A percentile compares a stretch with the other conserved stretches of the same genome.
Conservation (phyloP, 2,888 invertebrate species). For the Caenorhabditis wallacei region DNA sequence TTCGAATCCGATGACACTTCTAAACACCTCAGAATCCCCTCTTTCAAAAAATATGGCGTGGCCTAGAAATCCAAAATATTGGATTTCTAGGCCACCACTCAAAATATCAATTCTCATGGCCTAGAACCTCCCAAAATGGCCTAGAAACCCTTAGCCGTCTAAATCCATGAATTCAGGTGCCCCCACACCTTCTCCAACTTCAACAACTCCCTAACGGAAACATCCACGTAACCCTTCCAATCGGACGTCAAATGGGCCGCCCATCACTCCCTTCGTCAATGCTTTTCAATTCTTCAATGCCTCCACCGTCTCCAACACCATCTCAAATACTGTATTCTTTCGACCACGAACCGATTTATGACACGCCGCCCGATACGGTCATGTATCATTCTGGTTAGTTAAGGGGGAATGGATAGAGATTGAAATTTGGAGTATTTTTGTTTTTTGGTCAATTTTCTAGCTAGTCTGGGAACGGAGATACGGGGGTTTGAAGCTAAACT, state of each 20-base stretch:
- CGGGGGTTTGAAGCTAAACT: no score
- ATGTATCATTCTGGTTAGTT: constrained; percentile 41
- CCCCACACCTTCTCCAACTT: constrained; percentile 77
- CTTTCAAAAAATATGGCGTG: no score
- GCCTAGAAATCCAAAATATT: not conserved
- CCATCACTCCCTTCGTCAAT: constrained; percentile 65
- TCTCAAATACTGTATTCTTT: constrained; percentile 79
- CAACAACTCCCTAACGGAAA: constrained; percentile 80
- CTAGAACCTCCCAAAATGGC: no score
- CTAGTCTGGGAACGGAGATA: no score
- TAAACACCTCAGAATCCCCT: no score
- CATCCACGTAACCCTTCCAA: constrained; percentile 78
- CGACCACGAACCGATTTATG: constrained; percentile 81
- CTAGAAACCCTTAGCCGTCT: no score
- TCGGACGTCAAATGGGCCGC: constrained; percentile 70
- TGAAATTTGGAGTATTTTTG: no score
- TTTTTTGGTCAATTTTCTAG: no score
- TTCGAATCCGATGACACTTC: no score
- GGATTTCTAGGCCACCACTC: no score
- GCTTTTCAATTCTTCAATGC: constrained; percentile 63
- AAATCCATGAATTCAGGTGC: constrained; percentile 67
- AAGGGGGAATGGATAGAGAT: not conserved
- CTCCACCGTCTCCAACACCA: constrained; percentile 74
- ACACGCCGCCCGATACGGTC: constrained; percentile 74
- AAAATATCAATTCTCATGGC: no score